Evolutionary conservation across 2,888 invertebrate genomes (phyloP).

Genomic region (Cryptus viduatorius): DNA sequence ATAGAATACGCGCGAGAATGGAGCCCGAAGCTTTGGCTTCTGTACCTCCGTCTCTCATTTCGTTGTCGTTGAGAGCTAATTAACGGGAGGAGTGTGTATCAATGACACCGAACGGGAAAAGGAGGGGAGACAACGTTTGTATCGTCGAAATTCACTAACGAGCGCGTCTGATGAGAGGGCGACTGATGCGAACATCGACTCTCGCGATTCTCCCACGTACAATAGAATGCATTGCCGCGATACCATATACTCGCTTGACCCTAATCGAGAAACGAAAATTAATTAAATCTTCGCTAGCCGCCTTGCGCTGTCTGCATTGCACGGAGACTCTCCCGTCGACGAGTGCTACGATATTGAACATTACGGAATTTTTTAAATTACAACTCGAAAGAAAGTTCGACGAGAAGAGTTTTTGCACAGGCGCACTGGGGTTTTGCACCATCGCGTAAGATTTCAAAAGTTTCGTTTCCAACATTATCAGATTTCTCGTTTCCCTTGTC

Average conservation of each 20-base stretch:
- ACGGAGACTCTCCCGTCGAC: neutral
- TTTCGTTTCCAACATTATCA: constrained; percentile 27
- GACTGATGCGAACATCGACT: neutral
- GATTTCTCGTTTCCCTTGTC: constrained; percentile 20
- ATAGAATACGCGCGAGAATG: neutral
- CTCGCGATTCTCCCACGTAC: neutral
- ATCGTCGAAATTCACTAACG: constrained; percentile 36
- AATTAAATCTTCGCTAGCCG: neutral
- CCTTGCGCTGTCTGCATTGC: neutral
- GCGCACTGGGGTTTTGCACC: neutral
- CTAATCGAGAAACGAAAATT: constrained; percentile 11
- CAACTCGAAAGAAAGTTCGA: constrained; percentile 14
- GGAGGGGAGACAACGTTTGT: neutral
- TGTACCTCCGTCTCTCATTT: constrained; percentile 11
- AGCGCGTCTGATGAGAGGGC: constrained; percentile 7
- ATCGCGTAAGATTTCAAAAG: constrained; percentile 30
- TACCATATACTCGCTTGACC: neutral
- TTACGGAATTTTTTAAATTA: constrained; percentile 25
- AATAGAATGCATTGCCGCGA: neutral
- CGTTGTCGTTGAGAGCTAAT: constrained; percentile 34
- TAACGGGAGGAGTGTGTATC: constrained; percentile 44
- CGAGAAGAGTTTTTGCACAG: neutral
- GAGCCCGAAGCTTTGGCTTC: constrained; percentile 3
- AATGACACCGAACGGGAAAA: constrained; percentile 25
- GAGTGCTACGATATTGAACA: neutral